A percentile compares a stretch with the other conserved stretches of the same genome.
Evolutionary conservation across 2,113 vertebrate genomes (phyloP).

Genomic region (Scomber japonicus): DNA sequence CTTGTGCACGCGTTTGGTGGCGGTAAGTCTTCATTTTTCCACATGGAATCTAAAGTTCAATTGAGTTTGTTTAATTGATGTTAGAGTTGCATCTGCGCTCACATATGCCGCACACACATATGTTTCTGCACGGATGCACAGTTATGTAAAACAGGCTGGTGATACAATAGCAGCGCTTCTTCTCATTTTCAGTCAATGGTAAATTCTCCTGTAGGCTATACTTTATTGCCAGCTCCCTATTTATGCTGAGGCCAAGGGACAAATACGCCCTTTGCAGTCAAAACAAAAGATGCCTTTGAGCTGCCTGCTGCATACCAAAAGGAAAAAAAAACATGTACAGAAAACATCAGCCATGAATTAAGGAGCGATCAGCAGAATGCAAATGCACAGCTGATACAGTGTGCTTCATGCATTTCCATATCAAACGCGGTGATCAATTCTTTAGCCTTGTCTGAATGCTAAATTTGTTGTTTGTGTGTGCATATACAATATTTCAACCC

Average conservation of each 20-base stretch:
- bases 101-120: not conserved
- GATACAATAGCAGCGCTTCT: conserved; percentile 1
- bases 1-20: not conserved
- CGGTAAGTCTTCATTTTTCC: not conserved
- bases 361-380: conserved; percentile 72
- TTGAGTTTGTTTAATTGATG: conserved; percentile 8
- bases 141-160: conserved; percentile 9
- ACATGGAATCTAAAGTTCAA: not conserved
- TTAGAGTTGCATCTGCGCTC: not conserved
- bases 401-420: conserved; percentile 64
- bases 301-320: conserved; percentile 41
- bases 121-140: not conserved
- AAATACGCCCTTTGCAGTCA: conserved; percentile 54
- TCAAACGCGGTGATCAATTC: conserved; percentile 62
- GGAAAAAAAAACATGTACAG: conserved; percentile 41
- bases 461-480: not conserved
- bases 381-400: conserved; percentile 49
- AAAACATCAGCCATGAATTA: conserved; percentile 50
- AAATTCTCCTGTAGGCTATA: conserved; percentile 47
- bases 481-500: conserved; percentile 8
- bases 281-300: conserved; percentile 54
- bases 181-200: conserved; percentile 21
- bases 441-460: conserved; percentile 45
- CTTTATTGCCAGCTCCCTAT: conserved; percentile 62
- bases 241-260: conserved; percentile 46